Evolutionary conservation across 1,140 invertebrate species (phyloP), one percentile per base, ranked within the genome.

Genomic region (Wiebesia pumilae): DNA sequence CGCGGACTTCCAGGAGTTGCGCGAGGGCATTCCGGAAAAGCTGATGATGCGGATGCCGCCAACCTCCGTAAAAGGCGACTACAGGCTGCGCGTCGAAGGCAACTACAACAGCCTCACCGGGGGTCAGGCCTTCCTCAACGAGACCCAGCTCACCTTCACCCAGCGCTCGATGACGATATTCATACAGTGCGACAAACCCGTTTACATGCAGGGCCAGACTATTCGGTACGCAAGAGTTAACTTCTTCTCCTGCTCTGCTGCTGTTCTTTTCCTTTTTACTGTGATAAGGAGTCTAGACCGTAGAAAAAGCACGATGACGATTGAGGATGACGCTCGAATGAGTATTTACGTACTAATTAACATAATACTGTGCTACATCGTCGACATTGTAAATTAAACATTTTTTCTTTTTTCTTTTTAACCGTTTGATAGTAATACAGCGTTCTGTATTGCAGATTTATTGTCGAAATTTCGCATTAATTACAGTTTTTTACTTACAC

Each of bases 161-260:
- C 96, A 97, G 89, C 93, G 97, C n/a, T 98, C 97, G 14, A 98
- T 98, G 97, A 98, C 98, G 0, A 97, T 99, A 87, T 98, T 99
- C 89, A 97, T 99, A 89, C 98, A 99, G 93, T 96, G 98, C 83
- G 98, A 99, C 91, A 99, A 99, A 91, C 98, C 98, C 0, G 95
- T 99, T 0, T 99, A 99, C 90, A 99, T 97, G 95, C 98, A 99
- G 93, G 96, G 97, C 3, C 97, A 99, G 92, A 97, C 95, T 62
- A 97, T 87, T 51, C 80, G 86, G 86, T 87, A 54, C 7, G 80
- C 24, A 43, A 35, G 35, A 2, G 0, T 35, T 62, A 0, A 27
- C 27, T 0, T 62, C 10, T 6, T 62, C 27, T 62, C 58, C 10
- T 62, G 58, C 58, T 6, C 3, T 62, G 54, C 2, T 27, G 27